phyloP scores from a whole-genome alignment of 2,797 vertebrate species.

The Phalanger gymnotis region DNA sequence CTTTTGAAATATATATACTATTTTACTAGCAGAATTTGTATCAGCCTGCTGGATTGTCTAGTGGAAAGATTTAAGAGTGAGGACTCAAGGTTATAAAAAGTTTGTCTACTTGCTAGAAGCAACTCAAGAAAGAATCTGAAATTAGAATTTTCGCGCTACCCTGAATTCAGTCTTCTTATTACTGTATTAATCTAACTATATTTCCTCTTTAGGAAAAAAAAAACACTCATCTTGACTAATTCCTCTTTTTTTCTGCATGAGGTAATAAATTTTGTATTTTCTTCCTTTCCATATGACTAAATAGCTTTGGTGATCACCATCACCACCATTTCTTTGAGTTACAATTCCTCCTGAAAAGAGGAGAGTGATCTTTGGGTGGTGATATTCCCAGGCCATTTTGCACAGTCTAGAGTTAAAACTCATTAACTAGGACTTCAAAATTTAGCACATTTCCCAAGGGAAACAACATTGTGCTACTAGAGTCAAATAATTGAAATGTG shows the following conservation, averaged over 20 bases:
- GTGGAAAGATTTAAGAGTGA: background rate
- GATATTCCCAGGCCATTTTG: background rate
- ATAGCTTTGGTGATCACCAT: background rate
- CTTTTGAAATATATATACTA: background rate
- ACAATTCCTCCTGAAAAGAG: background rate
- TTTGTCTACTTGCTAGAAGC: background rate
- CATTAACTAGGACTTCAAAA: background rate
- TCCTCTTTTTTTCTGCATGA: background rate
- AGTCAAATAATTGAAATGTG: background rate
- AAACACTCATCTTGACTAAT: background rate
- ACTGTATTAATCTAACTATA: background rate
- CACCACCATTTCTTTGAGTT: background rate
- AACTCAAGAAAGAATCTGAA: background rate
- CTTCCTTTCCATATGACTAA: background rate
- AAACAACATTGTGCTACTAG: background rate
- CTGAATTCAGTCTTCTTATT: background rate
- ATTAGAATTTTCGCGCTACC: background rate
- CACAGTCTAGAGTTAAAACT: background rate
- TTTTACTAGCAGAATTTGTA: background rate
- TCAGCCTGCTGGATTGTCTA: background rate
- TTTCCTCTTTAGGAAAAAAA: background rate
- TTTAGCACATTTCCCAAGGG: background rate
- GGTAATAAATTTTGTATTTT: background rate
- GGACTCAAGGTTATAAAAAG: background rate
- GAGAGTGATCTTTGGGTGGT: background rate